Base-by-base conservation (phyloP, 2,113 vertebrate species). In the Marmota flaviventris region DNA sequence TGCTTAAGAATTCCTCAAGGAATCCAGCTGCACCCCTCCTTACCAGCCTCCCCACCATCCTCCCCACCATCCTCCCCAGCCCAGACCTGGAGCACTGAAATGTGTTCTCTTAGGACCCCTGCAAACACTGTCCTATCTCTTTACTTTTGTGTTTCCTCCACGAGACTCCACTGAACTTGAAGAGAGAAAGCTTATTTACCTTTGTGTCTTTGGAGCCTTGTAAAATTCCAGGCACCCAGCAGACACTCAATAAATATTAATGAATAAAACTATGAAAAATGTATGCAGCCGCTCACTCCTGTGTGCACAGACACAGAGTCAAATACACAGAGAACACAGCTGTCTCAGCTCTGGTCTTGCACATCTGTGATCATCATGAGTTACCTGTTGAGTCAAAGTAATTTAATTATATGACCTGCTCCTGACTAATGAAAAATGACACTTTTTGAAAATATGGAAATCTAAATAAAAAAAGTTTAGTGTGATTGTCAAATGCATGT, bases 231-330 rank as follows among this genome's bases (percentile, higher is more conserved):
- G 67, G 25, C 79, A 73, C 22, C 29, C n/a, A 53, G 34, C 78
- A 95, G 63, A 20, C 17, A 48, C 87, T 78, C 84, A 45, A 45
- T 89, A 93, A 93, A 96, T 92, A 86, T 87, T 92, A 89, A 90
- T 37, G 78, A 63, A 16, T 78, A 63, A 85, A 96, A 69, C 37
- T 22, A 69, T 89, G 69, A 79, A 84, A 96, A 93, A 93, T 93
- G 69, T 32, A 92, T 45, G 79, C 17, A 17, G 63, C 61, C 39
- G 53, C 39, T 91, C 75, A 78, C 34, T 69, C 27, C 32, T 65
- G 51, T 75, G 48, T 51, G 63, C 61, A 86, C 75, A 65, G 72
- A 69, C 0, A 69, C 0, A 81, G 53, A 79, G 58, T 51, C 22
- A 24, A 51, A 56, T 37, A 63, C 11, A n/a, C 20, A 81, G 25